These are phyloP conservation scores for Tetrao urogallus DNA, from an alignment of 2,113 vertebrate species.

Conservation along the genomic window DNA sequence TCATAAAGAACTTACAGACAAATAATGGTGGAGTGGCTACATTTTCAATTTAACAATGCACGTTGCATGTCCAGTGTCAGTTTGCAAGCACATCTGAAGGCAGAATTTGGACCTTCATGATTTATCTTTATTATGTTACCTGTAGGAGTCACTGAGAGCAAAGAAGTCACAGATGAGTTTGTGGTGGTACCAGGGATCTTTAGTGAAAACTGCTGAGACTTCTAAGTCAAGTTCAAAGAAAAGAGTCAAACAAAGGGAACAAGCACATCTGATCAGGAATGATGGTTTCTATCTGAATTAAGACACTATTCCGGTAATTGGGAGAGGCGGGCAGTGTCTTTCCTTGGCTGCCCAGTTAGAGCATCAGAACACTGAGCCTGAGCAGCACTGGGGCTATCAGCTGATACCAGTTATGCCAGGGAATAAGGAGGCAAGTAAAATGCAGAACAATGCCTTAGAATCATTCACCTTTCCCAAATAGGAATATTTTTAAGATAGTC, in stretches of 20 bases:
- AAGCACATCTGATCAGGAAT: conserved; percentile 48
- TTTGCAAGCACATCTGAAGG: not conserved
- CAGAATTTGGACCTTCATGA: not conserved
- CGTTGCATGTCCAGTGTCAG: not conserved
- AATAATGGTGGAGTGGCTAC: not conserved
- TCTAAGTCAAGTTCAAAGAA: conserved; percentile 54
- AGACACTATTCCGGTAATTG: not conserved
- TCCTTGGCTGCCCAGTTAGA: not conserved
- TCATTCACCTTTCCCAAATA: not conserved
- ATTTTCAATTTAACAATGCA: not conserved
- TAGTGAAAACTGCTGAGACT: conserved; percentile 44
- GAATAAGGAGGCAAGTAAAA: not conserved
- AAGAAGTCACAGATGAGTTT: not conserved
- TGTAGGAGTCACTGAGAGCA: not conserved
- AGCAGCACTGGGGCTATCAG: not conserved
- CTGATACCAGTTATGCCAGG: rapidly evolving
- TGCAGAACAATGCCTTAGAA: not conserved
- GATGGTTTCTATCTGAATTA: not conserved
- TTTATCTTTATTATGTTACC: not conserved
- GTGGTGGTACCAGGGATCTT: not conserved
- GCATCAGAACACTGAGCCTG: not conserved
- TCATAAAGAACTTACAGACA: not conserved
- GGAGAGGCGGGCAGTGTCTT: conserved; percentile 3
- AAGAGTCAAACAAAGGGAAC: conserved; percentile 20
- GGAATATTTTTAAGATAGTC: not conserved